These are phyloP conservation scores for Pachyuromys duprasi DNA, from an alignment of 2,797 vertebrate genomes.

Conservation along the genomic window DNA sequence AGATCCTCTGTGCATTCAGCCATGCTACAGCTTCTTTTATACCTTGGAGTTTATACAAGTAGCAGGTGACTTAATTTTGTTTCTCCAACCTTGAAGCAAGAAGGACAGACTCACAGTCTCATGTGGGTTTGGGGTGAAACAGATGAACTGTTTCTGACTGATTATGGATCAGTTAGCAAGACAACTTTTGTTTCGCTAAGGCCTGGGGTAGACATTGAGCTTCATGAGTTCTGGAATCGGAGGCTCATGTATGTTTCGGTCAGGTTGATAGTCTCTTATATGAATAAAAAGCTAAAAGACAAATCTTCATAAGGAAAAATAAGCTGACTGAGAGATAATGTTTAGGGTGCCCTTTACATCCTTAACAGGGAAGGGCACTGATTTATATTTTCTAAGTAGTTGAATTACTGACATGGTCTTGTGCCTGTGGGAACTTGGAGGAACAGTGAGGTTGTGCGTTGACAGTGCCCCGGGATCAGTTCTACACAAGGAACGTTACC, in stretches of 20 bases:
- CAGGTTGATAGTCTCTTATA: background rate
- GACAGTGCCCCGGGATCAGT: background rate
- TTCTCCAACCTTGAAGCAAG: background rate
- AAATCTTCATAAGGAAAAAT: background rate
- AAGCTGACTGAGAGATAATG: background rate
- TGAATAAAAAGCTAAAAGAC: slow-evolving; percentile 20
- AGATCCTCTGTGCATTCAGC: background rate
- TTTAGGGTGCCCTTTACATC: background rate
- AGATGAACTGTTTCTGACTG: background rate
- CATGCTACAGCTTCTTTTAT: background rate
- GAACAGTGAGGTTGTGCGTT: background rate
- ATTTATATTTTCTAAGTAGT: background rate
- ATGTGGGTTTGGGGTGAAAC: background rate
- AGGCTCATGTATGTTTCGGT: background rate
- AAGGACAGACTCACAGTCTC: background rate
- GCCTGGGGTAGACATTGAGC: background rate
- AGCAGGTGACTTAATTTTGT: background rate
- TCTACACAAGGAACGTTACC: background rate
- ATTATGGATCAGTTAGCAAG: background rate
- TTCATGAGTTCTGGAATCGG: background rate
- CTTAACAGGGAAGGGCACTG: slow-evolving; percentile 6
- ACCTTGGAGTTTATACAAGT: background rate
- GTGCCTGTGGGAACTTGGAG: background rate
- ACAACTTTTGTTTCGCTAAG: background rate
- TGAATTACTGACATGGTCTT: background rate